A percentile compares a stretch with the other conserved stretches of the same genome.
Conservation (phyloP, 2,797 vertebrate species). For the Rhinatrema bivittatum region DNA sequence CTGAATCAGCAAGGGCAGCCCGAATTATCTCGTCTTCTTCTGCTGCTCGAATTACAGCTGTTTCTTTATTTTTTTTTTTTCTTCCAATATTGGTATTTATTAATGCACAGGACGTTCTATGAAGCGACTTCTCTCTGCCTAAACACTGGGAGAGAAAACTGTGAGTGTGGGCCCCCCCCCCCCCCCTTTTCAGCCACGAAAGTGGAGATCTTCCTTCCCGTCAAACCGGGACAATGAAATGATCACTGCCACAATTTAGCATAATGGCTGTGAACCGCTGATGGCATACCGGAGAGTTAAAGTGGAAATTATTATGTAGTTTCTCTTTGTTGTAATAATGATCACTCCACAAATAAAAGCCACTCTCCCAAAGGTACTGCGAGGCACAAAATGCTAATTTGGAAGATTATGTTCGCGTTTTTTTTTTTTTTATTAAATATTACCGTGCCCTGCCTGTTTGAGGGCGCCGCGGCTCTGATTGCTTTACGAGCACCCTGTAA, state of each 20-base stretch:
- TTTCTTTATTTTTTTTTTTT: no score
- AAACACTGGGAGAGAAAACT: no score
- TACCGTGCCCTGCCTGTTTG: slow-evolving; percentile 81
- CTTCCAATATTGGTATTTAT: no score
- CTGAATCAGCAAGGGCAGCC: no score
- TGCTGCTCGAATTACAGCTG: no score
- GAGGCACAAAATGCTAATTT: slow-evolving; percentile 92
- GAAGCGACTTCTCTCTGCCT: no score
- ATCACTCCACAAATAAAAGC: slow-evolving; percentile 80
- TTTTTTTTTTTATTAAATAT: slow-evolving; percentile 99
- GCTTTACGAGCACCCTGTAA: slow-evolving; percentile 85
- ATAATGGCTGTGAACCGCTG: slow-evolving; percentile 73
- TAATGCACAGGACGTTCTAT: no score
- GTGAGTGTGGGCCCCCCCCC: no score
- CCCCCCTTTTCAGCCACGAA: no score
- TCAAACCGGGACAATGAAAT: slow-evolving; percentile 69
- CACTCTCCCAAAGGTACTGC: slow-evolving; percentile 81
- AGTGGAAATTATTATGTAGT: slow-evolving; percentile 74
- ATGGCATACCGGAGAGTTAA: slow-evolving; percentile 69
- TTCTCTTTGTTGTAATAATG: slow-evolving; percentile 76
- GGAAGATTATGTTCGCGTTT: slow-evolving; percentile 86
- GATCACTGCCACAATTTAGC: slow-evolving; percentile 69
- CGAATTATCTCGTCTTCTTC: no score
- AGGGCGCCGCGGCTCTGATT: slow-evolving; percentile 67
- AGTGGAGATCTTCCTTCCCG: slow-evolving; percentile 58